These are phyloP conservation scores for Limulus polyphemus DNA, from an alignment of 2,888 invertebrate genomes.

Conservation along the genomic window DNA sequence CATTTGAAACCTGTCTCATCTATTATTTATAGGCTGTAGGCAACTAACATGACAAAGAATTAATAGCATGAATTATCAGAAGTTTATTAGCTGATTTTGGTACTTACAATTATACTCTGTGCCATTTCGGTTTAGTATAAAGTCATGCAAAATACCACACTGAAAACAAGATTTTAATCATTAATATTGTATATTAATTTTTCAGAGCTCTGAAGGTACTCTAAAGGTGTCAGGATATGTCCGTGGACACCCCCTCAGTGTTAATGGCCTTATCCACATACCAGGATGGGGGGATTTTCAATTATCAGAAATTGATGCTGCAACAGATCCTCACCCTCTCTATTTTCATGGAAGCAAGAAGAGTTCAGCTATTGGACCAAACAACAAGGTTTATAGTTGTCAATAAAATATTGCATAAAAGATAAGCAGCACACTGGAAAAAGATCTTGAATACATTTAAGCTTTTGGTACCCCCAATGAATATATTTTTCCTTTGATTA, in stretches of 20 bases:
- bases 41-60: too few species aligned
- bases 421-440: background rate
- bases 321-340: constrained; percentile 34
- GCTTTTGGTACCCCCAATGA: too few species aligned
- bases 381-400: background rate
- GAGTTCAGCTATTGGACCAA: background rate
- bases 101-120: too few species aligned
- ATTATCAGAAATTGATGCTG: constrained; percentile 55
- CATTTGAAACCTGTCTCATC: too few species aligned
- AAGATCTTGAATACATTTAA: too few species aligned
- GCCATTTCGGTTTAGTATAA: background rate
- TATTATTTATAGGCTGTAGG: too few species aligned
- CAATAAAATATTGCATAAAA: background rate
- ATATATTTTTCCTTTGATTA: too few species aligned
- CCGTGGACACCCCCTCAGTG: constrained; percentile 63
- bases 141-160: background rate
- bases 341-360: too few species aligned
- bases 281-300: constrained; percentile 89
- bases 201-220: constrained; percentile 43
- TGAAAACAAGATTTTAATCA: background rate
- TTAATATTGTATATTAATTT: constrained; percentile 3
- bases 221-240: constrained; percentile 76
- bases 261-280: constrained; percentile 77
- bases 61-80: too few species aligned
- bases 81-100: too few species aligned